Percentiles rank a stretch among this genome's conserved stretches.
These are phyloP conservation scores for Oegoconia quadripuncta DNA, from an alignment of 2,888 invertebrate genomes.

Conservation along the genomic window DNA sequence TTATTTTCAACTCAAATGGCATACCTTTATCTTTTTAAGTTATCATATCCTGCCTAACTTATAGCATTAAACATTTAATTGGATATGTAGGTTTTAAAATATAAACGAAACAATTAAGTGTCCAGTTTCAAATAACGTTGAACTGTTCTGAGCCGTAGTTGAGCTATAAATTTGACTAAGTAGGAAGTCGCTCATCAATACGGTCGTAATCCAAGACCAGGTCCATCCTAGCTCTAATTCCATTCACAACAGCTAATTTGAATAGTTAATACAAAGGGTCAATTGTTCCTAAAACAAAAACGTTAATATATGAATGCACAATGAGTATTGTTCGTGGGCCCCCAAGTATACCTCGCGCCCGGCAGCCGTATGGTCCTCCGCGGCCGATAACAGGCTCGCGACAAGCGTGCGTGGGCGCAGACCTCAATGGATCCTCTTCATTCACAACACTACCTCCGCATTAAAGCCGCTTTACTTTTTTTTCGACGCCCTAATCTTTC, in stretches of 20 bases:
- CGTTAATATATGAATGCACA: slow-evolving; percentile 41
- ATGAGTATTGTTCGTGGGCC: slow-evolving; percentile 47
- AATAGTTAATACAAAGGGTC: slow-evolving; percentile 44
- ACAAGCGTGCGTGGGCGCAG: slow-evolving; percentile 64
- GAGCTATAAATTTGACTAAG: too few species aligned
- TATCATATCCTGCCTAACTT: too few species aligned
- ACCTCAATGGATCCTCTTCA: slow-evolving; percentile 75
- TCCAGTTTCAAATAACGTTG: too few species aligned
- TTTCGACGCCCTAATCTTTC: slow-evolving; percentile 70
- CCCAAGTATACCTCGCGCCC: slow-evolving; percentile 23
- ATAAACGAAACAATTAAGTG: too few species aligned
- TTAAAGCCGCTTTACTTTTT: slow-evolving; percentile 74
- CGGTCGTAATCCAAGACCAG: slow-evolving; percentile 24
- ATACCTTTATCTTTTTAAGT: slow-evolving; percentile 49
- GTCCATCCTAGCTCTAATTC: slow-evolving; percentile 37
- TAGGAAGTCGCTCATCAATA: too few species aligned
- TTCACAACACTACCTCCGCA: slow-evolving; percentile 75
- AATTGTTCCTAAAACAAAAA: slow-evolving; percentile 48
- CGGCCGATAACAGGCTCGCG: slow-evolving; percentile 42
- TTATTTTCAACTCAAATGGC: slow-evolving; percentile 63
- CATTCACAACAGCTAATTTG: slow-evolving; percentile 43
- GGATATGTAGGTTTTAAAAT: too few species aligned
- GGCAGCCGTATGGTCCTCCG: slow-evolving; percentile 35
- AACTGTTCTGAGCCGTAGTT: neutral
- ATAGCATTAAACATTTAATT: too few species aligned